A percentile compares a stretch with the other conserved stretches of the same genome.
Evolutionary conservation across 1,140 invertebrate genomes (phyloP).

Genomic region (Hermetia illucens): DNA sequence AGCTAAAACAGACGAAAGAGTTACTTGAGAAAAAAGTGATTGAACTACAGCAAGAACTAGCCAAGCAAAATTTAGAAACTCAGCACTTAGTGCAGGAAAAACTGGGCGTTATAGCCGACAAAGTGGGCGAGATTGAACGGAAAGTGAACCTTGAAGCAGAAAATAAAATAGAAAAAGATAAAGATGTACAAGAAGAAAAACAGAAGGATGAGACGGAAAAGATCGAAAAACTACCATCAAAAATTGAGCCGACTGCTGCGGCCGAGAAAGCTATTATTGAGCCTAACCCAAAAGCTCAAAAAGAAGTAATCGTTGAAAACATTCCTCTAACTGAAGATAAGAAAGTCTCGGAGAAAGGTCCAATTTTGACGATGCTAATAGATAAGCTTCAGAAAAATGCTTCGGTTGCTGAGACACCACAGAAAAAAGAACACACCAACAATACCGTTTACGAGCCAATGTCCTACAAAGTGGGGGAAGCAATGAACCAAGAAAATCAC

Average conservation of each 20-base stretch:
- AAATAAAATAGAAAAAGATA: neutral
- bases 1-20: constrained; percentile 40
- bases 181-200: neutral
- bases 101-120: constrained; percentile 11
- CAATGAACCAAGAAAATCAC: constrained; percentile 11
- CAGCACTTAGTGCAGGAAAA: constrained; percentile 12
- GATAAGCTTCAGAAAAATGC: neutral
- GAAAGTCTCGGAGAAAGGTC: neutral
- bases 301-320: neutral
- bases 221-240: constrained; percentile 1
- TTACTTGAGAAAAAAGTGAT: constrained; percentile 32
- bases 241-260: neutral
- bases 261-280: constrained; percentile 10
- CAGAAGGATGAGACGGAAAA: neutral
- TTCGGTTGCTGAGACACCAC: neutral
- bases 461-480: constrained; percentile 21
- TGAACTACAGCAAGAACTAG: constrained; percentile 33
- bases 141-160: constrained; percentile 7
- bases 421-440: constrained; percentile 12
- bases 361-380: neutral
- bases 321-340: neutral
- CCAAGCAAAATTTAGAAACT: constrained; percentile 23
- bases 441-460: constrained; percentile 21
- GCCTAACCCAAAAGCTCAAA: neutral
- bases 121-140: constrained; percentile 13